Percentiles rank a stretch among this genome's conserved stretches.
These are phyloP conservation scores for Gymnoscelis rufifasciata DNA, from an alignment of 2,888 invertebrate genomes.

Conservation along the genomic window DNA sequence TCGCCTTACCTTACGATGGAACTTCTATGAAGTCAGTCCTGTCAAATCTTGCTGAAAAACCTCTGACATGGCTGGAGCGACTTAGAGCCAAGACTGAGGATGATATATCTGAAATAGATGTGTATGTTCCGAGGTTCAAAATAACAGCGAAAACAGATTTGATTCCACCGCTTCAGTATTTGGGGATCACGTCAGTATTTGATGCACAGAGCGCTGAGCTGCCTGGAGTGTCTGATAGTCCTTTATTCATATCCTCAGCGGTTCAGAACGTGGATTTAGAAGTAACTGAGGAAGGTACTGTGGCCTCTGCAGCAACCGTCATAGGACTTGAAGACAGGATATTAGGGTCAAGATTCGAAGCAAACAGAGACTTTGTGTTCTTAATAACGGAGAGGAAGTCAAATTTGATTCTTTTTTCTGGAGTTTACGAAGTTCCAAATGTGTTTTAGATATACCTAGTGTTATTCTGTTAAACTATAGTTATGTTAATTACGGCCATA, in stretches of 20 bases:
- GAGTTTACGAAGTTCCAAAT: slow-evolving; percentile 66
- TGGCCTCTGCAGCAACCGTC: slow-evolving; percentile 81
- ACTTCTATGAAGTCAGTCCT: slow-evolving; percentile 70
- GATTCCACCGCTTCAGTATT: slow-evolving; percentile 67
- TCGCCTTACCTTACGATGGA: slow-evolving; percentile 81
- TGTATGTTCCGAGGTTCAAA: slow-evolving; percentile 80
- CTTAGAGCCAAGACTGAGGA: slow-evolving; percentile 53
- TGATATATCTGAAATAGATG: slow-evolving; percentile 72
- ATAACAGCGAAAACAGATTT: slow-evolving; percentile 64
- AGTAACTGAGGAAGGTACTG: slow-evolving; percentile 86
- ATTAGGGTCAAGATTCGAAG: slow-evolving; percentile 76
- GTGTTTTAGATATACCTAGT: slow-evolving; percentile 24
- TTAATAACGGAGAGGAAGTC: slow-evolving; percentile 81
- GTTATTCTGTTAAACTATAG: not conserved
- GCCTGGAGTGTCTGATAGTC: slow-evolving; percentile 77
- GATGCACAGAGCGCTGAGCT: slow-evolving; percentile 76
- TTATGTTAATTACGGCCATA: not conserved
- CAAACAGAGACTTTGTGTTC: slow-evolving; percentile 83
- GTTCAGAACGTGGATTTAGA: slow-evolving; percentile 85
- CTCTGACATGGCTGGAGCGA: slow-evolving; percentile 72
- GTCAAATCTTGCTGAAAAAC: slow-evolving; percentile 64
- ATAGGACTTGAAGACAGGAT: slow-evolving; percentile 67
- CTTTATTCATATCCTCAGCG: slow-evolving; percentile 79
- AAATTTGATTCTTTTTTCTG: slow-evolving; percentile 81
- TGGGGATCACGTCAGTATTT: slow-evolving; percentile 84